Conservation (phyloP, 2,888 invertebrate species). For the Conchocele bisecta region DNA sequence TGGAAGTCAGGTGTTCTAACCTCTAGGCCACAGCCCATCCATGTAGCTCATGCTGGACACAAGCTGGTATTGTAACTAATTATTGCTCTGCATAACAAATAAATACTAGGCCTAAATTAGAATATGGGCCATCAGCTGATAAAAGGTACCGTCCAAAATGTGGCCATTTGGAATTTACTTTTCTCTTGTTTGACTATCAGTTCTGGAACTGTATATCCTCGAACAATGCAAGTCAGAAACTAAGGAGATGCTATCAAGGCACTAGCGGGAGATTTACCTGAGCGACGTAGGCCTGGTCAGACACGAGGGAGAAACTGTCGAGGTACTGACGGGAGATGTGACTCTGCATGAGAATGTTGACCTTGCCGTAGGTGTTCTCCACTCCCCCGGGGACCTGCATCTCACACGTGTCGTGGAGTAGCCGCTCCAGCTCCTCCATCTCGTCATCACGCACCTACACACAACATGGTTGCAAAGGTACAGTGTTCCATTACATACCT, state of each 20-base stretch:
- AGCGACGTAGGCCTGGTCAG: conserved; percentile 94
- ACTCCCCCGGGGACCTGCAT: conserved; percentile 91
- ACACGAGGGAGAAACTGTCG: conserved; percentile 92
- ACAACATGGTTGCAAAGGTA: conserved; percentile 1
- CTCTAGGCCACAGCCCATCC: no score
- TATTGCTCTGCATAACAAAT: not conserved
- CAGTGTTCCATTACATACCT: no score
- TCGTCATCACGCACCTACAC: conserved; percentile 95
- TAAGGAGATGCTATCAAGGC: not conserved
- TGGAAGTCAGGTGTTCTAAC: no score
- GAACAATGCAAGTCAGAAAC: no score
- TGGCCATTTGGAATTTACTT: no score
- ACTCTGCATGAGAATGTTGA: conserved; percentile 93
- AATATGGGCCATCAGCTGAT: no score
- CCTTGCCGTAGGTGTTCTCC: conserved; percentile 92
- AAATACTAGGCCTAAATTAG: no score
- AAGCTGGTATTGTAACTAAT: not conserved
- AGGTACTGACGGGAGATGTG: conserved; percentile 92
- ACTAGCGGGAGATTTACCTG: conserved; percentile 86
- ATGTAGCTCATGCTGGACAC: not conserved
- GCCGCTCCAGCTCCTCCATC: conserved; percentile 92
- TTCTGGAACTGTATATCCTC: no score
- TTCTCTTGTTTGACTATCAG: no score
- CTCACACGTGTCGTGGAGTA: conserved; percentile 89
- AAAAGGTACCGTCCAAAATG: no score